Base-by-base conservation (phyloP, 2,113 vertebrate genomes). In the Oophaga pumilio region DNA sequence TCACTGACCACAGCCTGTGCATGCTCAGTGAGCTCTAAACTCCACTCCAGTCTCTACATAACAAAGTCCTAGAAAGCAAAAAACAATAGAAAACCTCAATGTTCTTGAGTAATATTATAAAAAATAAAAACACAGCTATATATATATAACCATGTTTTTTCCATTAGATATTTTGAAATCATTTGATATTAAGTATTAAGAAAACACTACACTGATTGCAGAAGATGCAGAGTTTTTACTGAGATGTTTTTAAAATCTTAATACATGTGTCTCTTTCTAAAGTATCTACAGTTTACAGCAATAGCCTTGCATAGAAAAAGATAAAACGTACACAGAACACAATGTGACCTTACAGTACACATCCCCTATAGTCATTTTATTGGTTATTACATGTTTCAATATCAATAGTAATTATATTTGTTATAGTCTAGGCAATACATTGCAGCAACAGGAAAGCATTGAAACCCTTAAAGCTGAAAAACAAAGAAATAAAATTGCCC, bases 381-480 rank as follows among this genome's bases (percentile, higher is more conserved):
- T 56, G 76, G 62, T 84, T 86, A 26, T 86, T 78, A 78, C 85
- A 86, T 56, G 49, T 24, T 26, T 79, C 53, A 33, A 5, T 59
- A 86, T 86, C 85, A 86, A 86, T 86, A 86, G 60, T 79, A 86
- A 86, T 86, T 78, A 86, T 79, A 86, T 77, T 79, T 79, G 74
- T 53, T 79, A 69, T 79, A 68, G 62, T 69, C 62, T 79, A 57
- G 69, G 76, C 60, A 86, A 79, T 69, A 79, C 18, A 52, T 6
- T 57, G 74, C 14, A 50, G 50, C n/a, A 43, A 69, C 50, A 86
- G 24, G n/a, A 68, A 79, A 78, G 22, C 9, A 73, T 24, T 73
- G n/a, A 49, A 83, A 68, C 57, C 57, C 28, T 81, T 49, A 43
- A 18, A 17, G 13, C 52, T 22, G 33, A 69, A 52, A 85, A 56